A percentile compares a stretch with the other conserved stretches of the same genome.
Evolutionary conservation across 2,797 vertebrate species (phyloP).

Genomic region (Cichlasoma orientale): DNA sequence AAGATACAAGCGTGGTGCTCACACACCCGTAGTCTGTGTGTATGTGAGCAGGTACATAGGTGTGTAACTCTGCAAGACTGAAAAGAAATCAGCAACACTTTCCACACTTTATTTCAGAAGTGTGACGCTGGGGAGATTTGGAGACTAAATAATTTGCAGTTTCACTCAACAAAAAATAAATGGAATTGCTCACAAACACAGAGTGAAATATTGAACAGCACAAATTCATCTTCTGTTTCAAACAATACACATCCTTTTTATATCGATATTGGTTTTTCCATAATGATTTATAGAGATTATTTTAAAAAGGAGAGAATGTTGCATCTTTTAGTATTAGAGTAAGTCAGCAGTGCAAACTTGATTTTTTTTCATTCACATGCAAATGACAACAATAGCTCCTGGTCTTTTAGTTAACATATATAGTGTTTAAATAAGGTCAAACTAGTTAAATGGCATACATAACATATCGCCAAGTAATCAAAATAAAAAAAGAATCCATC

Average conservation of each 20-base stretch:
- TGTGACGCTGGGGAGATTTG: slow-evolving; percentile 14
- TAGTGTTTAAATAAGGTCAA: neutral
- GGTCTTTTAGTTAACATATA: neutral
- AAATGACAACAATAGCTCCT: neutral
- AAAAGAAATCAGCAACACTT: slow-evolving; percentile 5
- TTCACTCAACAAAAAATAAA: slow-evolving; percentile 27
- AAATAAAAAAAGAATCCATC: too few species aligned
- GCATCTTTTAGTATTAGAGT: neutral
- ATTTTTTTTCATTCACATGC: neutral
- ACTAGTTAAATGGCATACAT: neutral
- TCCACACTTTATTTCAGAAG: slow-evolving; percentile 21
- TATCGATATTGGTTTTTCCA: neutral
- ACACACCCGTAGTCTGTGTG: neutral
- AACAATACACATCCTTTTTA: neutral
- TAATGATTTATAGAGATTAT: neutral
- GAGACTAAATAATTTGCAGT: slow-evolving; percentile 31
- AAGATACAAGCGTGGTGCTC: neutral
- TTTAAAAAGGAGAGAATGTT: neutral
- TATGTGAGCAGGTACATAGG: neutral
- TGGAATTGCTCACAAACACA: neutral
- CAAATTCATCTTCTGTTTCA: neutral
- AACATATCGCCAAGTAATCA: too few species aligned
- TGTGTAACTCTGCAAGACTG: slow-evolving; percentile 16
- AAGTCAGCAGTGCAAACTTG: neutral
- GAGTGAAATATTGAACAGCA: slow-evolving; percentile 3